A percentile compares a stretch with the other conserved stretches of the same genome.
phyloP scores from a whole-genome alignment of 2,113 vertebrate species.

The Terrapene triunguis region DNA sequence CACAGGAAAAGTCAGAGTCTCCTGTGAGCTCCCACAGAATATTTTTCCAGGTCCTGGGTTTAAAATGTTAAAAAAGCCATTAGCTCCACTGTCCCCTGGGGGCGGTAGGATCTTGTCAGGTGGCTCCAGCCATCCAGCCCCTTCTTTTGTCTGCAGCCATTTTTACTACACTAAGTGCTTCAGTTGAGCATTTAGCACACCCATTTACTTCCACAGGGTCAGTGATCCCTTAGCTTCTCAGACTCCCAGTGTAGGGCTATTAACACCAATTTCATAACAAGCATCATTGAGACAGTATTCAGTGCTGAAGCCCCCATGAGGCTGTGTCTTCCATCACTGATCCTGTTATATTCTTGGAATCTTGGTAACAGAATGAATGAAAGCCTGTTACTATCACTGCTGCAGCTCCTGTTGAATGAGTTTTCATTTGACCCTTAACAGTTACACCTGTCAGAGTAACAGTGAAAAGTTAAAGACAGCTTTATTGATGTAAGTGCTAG shows the following conservation, averaged over 20 bases:
- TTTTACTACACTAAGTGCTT: not conserved
- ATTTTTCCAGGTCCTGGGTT: not conserved
- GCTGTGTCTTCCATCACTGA: not conserved
- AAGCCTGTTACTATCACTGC: not conserved
- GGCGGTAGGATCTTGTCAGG: rapidly evolving
- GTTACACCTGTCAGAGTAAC: not conserved
- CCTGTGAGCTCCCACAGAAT: not conserved
- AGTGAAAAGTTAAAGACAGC: not conserved
- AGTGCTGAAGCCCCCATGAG: no score
- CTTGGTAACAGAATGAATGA: not conserved
- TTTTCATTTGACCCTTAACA: not conserved
- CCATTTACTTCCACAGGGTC: not conserved
- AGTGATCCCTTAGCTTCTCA: not conserved
- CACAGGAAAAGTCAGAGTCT: not conserved
- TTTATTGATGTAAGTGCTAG: not conserved
- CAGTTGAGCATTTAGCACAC: not conserved
- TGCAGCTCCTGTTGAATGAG: not conserved
- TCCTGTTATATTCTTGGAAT: not conserved
- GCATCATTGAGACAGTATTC: not conserved
- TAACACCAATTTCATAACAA: not conserved
- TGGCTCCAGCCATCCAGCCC: not conserved
- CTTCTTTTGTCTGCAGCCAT: not conserved
- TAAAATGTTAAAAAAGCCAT: not conserved
- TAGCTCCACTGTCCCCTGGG: not conserved
- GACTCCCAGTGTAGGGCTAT: not conserved